phyloP scores from a whole-genome alignment of 2,888 invertebrate species.

The Adelphocoris suturalis region DNA sequence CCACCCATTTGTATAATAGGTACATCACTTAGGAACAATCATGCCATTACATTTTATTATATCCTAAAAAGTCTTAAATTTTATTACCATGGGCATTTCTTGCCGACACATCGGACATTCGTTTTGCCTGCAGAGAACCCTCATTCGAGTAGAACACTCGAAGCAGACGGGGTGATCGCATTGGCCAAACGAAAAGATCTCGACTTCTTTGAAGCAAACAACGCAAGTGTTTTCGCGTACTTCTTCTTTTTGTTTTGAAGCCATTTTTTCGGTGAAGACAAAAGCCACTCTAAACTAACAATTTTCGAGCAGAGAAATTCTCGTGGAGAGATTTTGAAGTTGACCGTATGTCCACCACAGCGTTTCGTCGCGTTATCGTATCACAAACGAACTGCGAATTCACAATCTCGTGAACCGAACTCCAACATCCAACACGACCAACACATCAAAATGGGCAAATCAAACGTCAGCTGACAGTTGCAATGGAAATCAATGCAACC shows the following conservation, averaged over 20 bases:
- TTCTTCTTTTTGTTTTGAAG: conserved; percentile 35
- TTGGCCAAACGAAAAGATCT: conserved; percentile 91
- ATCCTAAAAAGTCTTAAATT: background rate
- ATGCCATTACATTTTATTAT: conserved; percentile 5
- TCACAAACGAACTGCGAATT: background rate
- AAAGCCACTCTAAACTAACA: background rate
- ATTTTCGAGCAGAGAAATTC: background rate
- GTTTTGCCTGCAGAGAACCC: conserved; percentile 94
- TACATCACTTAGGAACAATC: too few species aligned
- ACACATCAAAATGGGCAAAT: background rate
- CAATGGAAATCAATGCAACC: background rate
- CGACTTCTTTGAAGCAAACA: conserved; percentile 92
- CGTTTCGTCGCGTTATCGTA: conserved; percentile 45
- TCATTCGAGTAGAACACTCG: conserved; percentile 98
- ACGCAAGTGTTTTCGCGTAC: conserved; percentile 81
- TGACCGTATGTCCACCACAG: background rate
- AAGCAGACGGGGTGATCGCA: conserved; percentile 98
- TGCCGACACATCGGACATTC: conserved; percentile 98
- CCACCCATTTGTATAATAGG: background rate
- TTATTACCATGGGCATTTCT: conserved; percentile 87
- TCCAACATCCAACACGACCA: background rate
- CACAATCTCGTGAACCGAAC: background rate
- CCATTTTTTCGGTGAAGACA: background rate
- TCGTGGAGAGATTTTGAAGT: background rate
- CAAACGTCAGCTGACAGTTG: conserved; percentile 26